Conservation (phyloP, 2,888 invertebrate genomes). For the Sceliomorpha sp. region DNA sequence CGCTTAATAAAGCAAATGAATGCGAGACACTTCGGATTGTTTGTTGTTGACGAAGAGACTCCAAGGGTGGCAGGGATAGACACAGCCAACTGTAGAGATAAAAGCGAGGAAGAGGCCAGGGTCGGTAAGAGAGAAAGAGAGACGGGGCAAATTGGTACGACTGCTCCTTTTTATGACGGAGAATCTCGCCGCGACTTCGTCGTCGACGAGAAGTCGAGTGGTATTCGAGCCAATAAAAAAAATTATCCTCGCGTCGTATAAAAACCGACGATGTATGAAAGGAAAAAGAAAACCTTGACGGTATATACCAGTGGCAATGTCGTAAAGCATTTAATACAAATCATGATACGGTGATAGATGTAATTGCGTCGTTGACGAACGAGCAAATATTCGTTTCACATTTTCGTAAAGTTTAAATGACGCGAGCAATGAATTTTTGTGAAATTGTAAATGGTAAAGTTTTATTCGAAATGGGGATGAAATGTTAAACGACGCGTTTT, state of each 20-base stretch:
- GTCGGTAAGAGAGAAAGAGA: conserved; percentile 11
- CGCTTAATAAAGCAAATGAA: conserved; percentile 68
- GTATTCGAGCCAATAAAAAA: conserved; percentile 76
- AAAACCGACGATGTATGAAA: conserved; percentile 56
- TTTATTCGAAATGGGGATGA: too few species aligned
- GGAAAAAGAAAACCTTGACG: conserved; percentile 20
- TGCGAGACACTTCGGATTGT: conserved; percentile 63
- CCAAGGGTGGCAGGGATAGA: conserved; percentile 28
- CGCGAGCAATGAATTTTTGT: too few species aligned
- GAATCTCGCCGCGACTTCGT: conserved; percentile 56
- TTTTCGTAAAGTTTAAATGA: too few species aligned
- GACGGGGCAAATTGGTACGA: conserved; percentile 41
- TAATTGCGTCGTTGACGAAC: background rate
- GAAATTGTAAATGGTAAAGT: too few species aligned
- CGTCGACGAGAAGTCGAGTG: conserved; percentile 71
- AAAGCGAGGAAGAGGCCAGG: conserved; percentile 33
- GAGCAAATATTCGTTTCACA: too few species aligned
- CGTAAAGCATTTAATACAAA: conserved; percentile 10
- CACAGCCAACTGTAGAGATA: conserved; percentile 51
- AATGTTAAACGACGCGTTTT: too few species aligned
- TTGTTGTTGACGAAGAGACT: conserved; percentile 21
- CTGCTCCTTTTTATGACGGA: conserved; percentile 61
- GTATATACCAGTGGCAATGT: conserved; percentile 11
- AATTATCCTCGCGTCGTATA: conserved; percentile 70
- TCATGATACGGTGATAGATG: background rate